These are phyloP conservation scores for Macrobrachium nipponense DNA, from an alignment of 1,140 invertebrate genomes.

Conservation along the genomic window DNA sequence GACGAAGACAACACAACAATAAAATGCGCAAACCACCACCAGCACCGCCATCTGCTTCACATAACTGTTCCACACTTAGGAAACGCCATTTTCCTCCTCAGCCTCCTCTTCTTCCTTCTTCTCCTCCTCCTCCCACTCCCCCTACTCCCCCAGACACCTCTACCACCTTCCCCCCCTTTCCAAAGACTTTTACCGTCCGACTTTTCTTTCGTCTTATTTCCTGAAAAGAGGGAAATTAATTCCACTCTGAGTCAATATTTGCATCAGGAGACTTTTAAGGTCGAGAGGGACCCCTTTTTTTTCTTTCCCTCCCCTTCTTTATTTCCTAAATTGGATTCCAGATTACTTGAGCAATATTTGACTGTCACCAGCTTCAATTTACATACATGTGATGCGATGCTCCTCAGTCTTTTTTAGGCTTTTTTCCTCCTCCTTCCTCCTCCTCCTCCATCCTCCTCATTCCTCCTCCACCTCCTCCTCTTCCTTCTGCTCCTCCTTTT, in stretches of 20 bases:
- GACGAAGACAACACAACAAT: conserved; percentile 15
- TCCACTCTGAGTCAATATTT: conserved; percentile 64
- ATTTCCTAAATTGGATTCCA: conserved; percentile 63
- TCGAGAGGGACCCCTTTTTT: neutral
- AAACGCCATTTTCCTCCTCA: conserved; percentile 56
- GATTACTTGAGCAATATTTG: conserved; percentile 62
- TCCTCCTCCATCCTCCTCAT: no score
- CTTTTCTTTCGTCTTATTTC: conserved; percentile 29
- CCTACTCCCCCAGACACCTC: conserved; percentile 33
- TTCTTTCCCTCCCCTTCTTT: conserved; percentile 43
- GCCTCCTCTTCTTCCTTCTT: conserved; percentile 38
- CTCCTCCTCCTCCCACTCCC: conserved; percentile 19
- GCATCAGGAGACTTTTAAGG: conserved; percentile 52
- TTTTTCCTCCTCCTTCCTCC: neutral
- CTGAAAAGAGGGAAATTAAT: conserved; percentile 64
- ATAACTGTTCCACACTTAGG: conserved; percentile 60
- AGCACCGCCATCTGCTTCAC: conserved; percentile 47
- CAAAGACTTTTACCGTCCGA: no score
- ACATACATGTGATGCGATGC: conserved; percentile 60
- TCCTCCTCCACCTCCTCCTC: no score
- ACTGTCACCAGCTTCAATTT: conserved; percentile 52
- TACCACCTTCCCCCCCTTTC: conserved; percentile 15
- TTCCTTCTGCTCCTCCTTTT: no score
- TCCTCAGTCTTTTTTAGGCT: neutral
- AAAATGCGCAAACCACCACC: neutral